These are phyloP conservation scores for Sesia apiformis DNA, from an alignment of 2,888 invertebrate species.

Conservation along the genomic window DNA sequence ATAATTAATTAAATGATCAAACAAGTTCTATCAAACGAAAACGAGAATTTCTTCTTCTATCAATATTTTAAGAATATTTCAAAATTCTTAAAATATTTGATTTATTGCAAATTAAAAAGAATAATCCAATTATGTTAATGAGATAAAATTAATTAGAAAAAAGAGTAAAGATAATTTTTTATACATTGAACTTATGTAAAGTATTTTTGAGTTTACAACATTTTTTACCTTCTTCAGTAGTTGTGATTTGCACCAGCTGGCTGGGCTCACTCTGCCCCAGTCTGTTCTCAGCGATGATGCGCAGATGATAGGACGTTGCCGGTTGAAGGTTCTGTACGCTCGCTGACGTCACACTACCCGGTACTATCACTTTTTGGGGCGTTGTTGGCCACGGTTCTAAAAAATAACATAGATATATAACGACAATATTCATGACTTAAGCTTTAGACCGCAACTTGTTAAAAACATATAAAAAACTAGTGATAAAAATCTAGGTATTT, in stretches of 20 bases:
- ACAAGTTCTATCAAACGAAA: too few species aligned
- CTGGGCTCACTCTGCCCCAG: constrained; percentile 91
- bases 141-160: neutral
- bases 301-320: constrained; percentile 89
- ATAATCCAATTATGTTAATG: too few species aligned
- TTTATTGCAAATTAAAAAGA: too few species aligned
- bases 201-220: neutral
- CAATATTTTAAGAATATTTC: too few species aligned
- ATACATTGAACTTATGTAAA: neutral
- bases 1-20: too few species aligned
- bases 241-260: constrained; percentile 88
- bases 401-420: constrained; percentile 4
- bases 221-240: constrained; percentile 82
- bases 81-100: too few species aligned
- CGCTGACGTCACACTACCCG: constrained; percentile 87
- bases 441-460: too few species aligned
- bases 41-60: too few species aligned
- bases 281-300: constrained; percentile 92
- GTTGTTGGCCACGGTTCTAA: constrained; percentile 87
- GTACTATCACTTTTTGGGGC: constrained; percentile 86
- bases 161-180: neutral
- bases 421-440: too few species aligned
- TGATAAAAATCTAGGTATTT: too few species aligned
- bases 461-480: too few species aligned
- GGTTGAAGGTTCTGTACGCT: constrained; percentile 88